Conservation (phyloP, 2,888 invertebrate species). For the Eilema griseolum region DNA sequence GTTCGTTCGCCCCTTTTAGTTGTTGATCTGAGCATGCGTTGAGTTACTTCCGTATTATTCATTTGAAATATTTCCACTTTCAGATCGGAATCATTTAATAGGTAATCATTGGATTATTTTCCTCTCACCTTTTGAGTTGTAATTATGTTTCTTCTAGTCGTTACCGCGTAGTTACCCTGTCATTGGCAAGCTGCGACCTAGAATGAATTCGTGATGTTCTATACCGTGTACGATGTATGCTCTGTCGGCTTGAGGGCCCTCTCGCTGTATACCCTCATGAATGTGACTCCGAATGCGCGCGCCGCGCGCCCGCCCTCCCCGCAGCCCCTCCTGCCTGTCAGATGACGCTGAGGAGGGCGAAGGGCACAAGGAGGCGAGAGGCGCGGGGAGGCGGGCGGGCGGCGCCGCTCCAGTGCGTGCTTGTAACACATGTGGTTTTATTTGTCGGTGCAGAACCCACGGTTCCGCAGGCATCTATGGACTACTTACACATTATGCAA, state of each 20-base stretch:
- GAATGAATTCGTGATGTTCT: constrained; percentile 67
- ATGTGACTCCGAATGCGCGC: constrained; percentile 2
- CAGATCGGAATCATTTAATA: constrained; percentile 88
- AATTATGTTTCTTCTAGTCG: constrained; percentile 70
- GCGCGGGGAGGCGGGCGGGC: constrained; percentile 33
- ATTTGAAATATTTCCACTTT: constrained; percentile 84
- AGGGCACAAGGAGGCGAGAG: neutral
- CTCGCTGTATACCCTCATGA: constrained; percentile 38
- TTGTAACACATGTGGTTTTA: constrained; percentile 83
- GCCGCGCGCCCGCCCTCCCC: constrained; percentile 16
- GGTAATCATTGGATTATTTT: constrained; percentile 82
- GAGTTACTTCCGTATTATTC: constrained; percentile 67
- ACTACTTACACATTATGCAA: constrained; percentile 85
- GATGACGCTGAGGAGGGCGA: constrained; percentile 50
- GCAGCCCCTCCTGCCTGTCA: constrained; percentile 1
- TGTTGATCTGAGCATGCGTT: constrained; percentile 61
- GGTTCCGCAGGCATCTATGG: constrained; percentile 85
- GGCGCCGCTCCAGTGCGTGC: constrained; percentile 56
- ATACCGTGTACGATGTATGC: constrained; percentile 63
- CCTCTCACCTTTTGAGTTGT: constrained; percentile 68
- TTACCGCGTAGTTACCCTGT: constrained; percentile 75
- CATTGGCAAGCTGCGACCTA: constrained; percentile 61
- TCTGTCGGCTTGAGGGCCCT: constrained; percentile 58
- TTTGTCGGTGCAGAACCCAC: constrained; percentile 85
- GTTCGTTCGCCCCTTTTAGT: constrained; percentile 44